A percentile compares a stretch with the other conserved stretches of the same genome.
These are phyloP conservation scores for Dissostichus mawsoni DNA, from an alignment of 2,113 vertebrate genomes.

Conservation along the genomic window DNA sequence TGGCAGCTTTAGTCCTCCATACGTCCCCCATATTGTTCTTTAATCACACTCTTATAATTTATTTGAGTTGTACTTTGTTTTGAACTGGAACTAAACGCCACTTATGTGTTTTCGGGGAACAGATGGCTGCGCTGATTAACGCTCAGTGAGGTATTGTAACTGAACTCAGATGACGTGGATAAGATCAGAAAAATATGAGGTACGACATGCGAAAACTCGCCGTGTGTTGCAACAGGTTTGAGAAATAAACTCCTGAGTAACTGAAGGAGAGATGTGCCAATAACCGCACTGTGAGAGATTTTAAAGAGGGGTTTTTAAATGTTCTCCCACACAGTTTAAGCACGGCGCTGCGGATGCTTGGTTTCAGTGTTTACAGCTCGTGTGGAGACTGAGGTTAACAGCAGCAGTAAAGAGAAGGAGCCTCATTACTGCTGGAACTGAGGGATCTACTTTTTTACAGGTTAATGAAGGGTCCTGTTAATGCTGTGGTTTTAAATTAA, in stretches of 20 bases:
- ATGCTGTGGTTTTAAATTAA: slow-evolving; percentile 6
- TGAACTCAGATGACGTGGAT: slow-evolving; percentile 54
- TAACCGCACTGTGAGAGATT: slow-evolving; percentile 36
- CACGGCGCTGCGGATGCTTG: slow-evolving; percentile 40
- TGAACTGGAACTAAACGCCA: slow-evolving; percentile 14
- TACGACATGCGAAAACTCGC: slow-evolving; percentile 27
- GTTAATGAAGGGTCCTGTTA: background rate
- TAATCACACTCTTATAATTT: background rate
- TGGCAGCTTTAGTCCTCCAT: too few relatives aligned
- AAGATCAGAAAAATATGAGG: slow-evolving; percentile 43
- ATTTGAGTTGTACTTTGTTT: background rate
- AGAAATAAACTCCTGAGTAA: slow-evolving; percentile 1
- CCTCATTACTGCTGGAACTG: slow-evolving; percentile 58
- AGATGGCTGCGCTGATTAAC: slow-evolving; percentile 55
- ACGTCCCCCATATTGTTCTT: background rate
- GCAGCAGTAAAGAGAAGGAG: slow-evolving; percentile 47
- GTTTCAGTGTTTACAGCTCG: slow-evolving; percentile 56
- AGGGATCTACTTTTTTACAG: slow-evolving; percentile 24
- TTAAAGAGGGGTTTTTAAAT: slow-evolving; percentile 63
- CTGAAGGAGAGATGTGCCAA: slow-evolving; percentile 15
- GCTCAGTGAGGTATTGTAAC: slow-evolving; percentile 56
- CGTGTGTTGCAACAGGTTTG: slow-evolving; percentile 41
- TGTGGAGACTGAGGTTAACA: slow-evolving; percentile 53
- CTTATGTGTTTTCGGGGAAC: background rate
- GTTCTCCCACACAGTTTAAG: slow-evolving; percentile 42